Percentiles rank a stretch among this genome's conserved stretches.
These are phyloP conservation scores for Ornithorhynchus anatinus DNA, from an alignment of 2,113 vertebrate genomes.

Conservation along the genomic window DNA sequence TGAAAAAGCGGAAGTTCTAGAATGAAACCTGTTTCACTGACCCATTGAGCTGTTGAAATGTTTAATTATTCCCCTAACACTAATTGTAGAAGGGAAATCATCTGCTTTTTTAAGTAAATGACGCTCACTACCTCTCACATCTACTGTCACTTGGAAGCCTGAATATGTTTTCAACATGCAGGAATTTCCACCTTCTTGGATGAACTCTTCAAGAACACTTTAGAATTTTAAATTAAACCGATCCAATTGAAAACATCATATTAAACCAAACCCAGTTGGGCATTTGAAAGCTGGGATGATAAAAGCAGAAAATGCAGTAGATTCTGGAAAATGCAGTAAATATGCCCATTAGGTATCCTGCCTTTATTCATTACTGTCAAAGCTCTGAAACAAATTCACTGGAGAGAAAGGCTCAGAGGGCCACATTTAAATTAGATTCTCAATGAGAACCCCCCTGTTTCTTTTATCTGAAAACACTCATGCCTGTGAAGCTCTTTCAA, in stretches of 20 bases:
- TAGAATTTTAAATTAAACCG: conserved; percentile 65
- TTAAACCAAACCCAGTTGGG: conserved; percentile 39
- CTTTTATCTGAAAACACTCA: no score
- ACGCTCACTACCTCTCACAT: conserved; percentile 58
- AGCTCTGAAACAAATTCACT: not conserved
- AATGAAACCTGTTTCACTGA: conserved; percentile 59
- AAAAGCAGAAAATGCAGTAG: conserved; percentile 14
- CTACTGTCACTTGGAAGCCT: conserved; percentile 48
- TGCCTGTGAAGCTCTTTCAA: no score
- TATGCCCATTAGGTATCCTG: not conserved
- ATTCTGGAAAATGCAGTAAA: not conserved
- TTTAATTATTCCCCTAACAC: conserved; percentile 56
- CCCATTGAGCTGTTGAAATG: conserved; percentile 50
- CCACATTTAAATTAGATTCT: no score
- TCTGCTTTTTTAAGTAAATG: conserved; percentile 69
- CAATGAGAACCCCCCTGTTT: no score
- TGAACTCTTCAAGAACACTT: conserved; percentile 57
- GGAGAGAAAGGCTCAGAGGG: no score
- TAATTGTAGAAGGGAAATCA: conserved; percentile 52
- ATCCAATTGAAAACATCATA: conserved; percentile 54
- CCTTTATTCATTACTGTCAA: not conserved
- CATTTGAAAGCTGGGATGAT: conserved; percentile 22
- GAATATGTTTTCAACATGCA: no score
- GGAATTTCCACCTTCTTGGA: conserved; percentile 49
- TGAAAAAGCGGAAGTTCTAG: conserved; percentile 57